A percentile compares a stretch with the other conserved stretches of the same genome.
These are phyloP conservation scores for Pluvialis apricaria DNA, from an alignment of 2,113 vertebrate species.

Conservation along the genomic window DNA sequence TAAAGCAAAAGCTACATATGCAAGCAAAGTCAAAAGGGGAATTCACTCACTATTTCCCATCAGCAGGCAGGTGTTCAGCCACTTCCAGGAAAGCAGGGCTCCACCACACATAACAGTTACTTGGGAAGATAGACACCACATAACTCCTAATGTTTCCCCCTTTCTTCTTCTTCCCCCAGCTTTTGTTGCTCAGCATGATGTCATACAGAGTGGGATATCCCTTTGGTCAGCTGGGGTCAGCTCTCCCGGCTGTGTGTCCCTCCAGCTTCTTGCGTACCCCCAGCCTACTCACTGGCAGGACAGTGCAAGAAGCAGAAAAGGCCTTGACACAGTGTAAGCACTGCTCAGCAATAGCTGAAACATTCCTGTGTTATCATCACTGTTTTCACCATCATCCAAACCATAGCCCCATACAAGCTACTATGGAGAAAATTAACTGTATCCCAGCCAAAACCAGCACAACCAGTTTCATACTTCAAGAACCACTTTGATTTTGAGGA, in stretches of 20 bases:
- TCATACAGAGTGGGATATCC: background rate
- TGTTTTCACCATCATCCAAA: too few species aligned
- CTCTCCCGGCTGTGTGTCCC: background rate
- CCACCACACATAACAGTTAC: background rate
- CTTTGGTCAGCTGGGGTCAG: background rate
- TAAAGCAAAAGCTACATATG: fast-evolving
- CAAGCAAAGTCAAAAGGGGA: background rate
- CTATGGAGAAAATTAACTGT: too few species aligned
- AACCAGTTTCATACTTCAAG: background rate
- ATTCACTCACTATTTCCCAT: background rate
- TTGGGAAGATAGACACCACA: background rate
- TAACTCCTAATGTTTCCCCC: background rate
- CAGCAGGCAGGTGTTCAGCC: background rate
- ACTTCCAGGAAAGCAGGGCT: background rate
- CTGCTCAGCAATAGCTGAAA: background rate
- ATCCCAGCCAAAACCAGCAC: too few species aligned
- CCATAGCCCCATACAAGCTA: too few species aligned
- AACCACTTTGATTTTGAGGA: background rate
- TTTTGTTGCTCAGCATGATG: background rate
- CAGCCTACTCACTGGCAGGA: fast-evolving
- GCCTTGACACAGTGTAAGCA: background rate
- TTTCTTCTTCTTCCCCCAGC: background rate
- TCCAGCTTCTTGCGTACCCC: background rate
- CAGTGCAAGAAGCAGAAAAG: background rate
- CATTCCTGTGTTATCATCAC: too few species aligned